Evolutionary conservation across 2,113 vertebrate species (phyloP).

Genomic region (Castor canadensis): DNA sequence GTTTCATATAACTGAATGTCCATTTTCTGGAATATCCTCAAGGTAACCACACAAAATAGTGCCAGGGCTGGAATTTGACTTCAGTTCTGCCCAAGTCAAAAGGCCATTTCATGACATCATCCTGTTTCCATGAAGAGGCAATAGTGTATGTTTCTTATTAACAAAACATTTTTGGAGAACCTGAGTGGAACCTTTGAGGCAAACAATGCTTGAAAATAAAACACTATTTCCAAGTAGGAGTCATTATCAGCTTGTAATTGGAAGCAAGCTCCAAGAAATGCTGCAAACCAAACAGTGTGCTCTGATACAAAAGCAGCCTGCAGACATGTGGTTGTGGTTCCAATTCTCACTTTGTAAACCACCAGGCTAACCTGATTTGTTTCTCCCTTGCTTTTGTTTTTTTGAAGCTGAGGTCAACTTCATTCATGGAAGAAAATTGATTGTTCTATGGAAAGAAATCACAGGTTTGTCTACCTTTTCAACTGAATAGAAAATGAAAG

Average conservation of each 20-base stretch:
- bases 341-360: slow-evolving; percentile 44
- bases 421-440: slow-evolving; percentile 34
- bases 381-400: slow-evolving; percentile 33
- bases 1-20: too few species aligned
- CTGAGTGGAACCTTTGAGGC: neutral
- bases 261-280: slow-evolving; percentile 28
- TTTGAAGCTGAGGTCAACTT: slow-evolving; percentile 52
- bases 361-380: neutral
- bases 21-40: neutral
- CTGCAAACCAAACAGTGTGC: neutral
- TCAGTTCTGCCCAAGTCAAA: neutral
- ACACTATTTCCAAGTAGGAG: neutral
- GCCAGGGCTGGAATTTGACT: neutral
- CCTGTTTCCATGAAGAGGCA: neutral
- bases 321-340: neutral
- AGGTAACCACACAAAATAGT: neutral
- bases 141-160: neutral
- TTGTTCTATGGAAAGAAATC: slow-evolving; percentile 2
- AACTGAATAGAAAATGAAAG: slow-evolving; percentile 29
- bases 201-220: slow-evolving; percentile 52
- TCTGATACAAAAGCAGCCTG: neutral
- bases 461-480: neutral
- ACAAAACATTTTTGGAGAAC: neutral
- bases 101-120: neutral
- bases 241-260: slow-evolving; percentile 13